A percentile compares a stretch with the other conserved stretches of the same genome.
Conservation (phyloP, 1,140 invertebrate species). For the Cherax quadricarinatus region DNA sequence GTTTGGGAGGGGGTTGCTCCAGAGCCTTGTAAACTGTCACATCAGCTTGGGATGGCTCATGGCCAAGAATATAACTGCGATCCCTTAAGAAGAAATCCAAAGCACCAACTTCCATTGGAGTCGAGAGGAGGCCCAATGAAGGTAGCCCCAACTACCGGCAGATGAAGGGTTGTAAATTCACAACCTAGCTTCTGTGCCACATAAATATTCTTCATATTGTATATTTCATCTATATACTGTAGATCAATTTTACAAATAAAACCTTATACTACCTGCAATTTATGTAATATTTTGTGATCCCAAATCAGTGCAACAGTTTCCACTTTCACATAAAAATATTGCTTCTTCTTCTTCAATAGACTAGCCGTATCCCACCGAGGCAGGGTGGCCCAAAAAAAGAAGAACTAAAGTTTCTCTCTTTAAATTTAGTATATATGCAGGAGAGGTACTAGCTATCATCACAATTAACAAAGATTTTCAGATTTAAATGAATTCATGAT, state of each 20-base stretch:
- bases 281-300: too few species aligned
- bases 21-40: constrained; percentile 34
- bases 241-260: background rate
- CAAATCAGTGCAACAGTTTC: too few species aligned
- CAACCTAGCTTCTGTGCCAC: background rate
- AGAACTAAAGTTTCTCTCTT: too few species aligned
- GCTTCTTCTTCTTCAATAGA: too few species aligned
- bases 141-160: constrained; percentile 40
- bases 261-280: too few species aligned
- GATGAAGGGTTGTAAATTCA: background rate
- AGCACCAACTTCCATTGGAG: constrained; percentile 43
- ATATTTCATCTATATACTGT: background rate
- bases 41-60: constrained; percentile 46
- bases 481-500: too few species aligned
- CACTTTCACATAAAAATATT: too few species aligned
- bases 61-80: constrained; percentile 48
- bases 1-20: constrained; percentile 23
- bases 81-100: constrained; percentile 45
- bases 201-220: background rate
- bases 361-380: too few species aligned
- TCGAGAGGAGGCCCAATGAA: constrained; percentile 38
- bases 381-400: too few species aligned
- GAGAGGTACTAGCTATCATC: too few species aligned
- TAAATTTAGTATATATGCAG: too few species aligned
- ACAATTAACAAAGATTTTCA: too few species aligned